phyloP scores from a whole-genome alignment of 2,797 vertebrate genomes.

The Synanceia verrucosa region DNA sequence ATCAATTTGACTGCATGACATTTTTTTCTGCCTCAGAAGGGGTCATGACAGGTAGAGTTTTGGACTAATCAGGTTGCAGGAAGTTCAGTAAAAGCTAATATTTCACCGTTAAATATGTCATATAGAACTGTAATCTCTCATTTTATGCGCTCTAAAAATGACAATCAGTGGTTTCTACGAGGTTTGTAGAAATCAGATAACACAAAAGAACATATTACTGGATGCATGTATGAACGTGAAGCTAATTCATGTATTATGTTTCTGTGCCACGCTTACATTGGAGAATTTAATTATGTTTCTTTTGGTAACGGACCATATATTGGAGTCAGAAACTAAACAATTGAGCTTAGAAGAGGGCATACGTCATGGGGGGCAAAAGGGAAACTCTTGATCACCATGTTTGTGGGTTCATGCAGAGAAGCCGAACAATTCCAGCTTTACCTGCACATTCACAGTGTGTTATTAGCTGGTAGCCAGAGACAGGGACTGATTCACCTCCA shows the following conservation, averaged over 20 bases:
- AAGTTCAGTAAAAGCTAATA: not conserved
- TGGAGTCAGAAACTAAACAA: slow-evolving; percentile 4
- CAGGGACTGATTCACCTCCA: slow-evolving; percentile 45
- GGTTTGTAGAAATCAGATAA: slow-evolving; percentile 30
- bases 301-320: slow-evolving; percentile 20
- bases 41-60: not conserved
- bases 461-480: slow-evolving; percentile 42
- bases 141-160: slow-evolving; percentile 11
- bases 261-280: slow-evolving; percentile 16
- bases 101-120: slow-evolving; percentile 6
- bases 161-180: slow-evolving; percentile 6
- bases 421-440: slow-evolving; percentile 36
- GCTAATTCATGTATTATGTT: slow-evolving; percentile 39
- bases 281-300: slow-evolving; percentile 45
- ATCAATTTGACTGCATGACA: too few relatives aligned
- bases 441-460: slow-evolving; percentile 23
- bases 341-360: not conserved
- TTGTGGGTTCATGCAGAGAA: slow-evolving; percentile 17
- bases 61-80: not conserved
- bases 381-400: slow-evolving; percentile 22
- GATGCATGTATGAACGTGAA: not conserved
- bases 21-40: not conserved
- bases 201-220: slow-evolving; percentile 22
- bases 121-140: not conserved
- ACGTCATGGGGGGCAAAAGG: not conserved